Evolutionary conservation across 2,797 vertebrate genomes (phyloP).

Genomic region (Lateolabrax maculatus): DNA sequence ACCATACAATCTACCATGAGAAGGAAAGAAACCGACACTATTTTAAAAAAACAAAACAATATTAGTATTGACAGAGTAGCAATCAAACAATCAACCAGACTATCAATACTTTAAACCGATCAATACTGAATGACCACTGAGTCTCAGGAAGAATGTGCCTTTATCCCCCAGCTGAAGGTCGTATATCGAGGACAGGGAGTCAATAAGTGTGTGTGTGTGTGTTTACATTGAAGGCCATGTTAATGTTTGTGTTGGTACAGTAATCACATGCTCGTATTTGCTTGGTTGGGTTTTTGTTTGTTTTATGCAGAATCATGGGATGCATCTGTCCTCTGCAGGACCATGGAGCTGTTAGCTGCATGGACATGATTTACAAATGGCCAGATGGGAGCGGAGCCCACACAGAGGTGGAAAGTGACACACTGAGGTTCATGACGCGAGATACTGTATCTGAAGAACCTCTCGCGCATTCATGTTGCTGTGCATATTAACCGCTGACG

Average conservation of each 20-base stretch:
- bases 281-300: neutral
- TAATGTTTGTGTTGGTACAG: neutral
- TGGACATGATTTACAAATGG: neutral
- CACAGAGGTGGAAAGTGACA: neutral
- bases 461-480: neutral
- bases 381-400: neutral
- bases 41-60: neutral
- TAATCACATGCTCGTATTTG: neutral
- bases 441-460: neutral
- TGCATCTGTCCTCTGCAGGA: neutral
- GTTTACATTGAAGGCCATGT: neutral
- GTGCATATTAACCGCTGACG: neutral
- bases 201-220: conserved; percentile 29
- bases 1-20: neutral
- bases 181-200: conserved; percentile 24
- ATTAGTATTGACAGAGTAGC: neutral
- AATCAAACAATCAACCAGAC: neutral
- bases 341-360: neutral
- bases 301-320: neutral
- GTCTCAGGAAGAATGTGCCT: conserved; percentile 7
- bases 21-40: neutral
- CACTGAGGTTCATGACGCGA: neutral
- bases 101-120: conserved; percentile 16
- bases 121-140: conserved; percentile 15
- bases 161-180: conserved; percentile 42